These are phyloP conservation scores for Agriopis aurantiaria DNA, from an alignment of 2,888 invertebrate genomes.

Conservation along the genomic window DNA sequence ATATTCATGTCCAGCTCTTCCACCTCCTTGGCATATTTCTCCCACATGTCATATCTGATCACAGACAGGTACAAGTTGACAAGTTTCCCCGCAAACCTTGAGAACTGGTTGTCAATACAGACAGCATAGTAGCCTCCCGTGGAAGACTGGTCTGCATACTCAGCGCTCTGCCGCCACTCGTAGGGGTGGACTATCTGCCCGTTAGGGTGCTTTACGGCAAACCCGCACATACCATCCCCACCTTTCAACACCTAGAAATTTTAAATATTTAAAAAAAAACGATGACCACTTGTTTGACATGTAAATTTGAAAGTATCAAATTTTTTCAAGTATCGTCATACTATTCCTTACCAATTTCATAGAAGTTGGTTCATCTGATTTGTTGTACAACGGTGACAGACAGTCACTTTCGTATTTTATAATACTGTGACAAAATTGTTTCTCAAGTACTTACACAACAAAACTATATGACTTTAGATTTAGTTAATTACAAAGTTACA, in stretches of 20 bases:
- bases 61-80: slow-evolving; percentile 96
- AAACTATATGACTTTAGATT: too few species aligned
- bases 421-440: too few species aligned
- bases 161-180: slow-evolving; percentile 95
- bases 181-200: slow-evolving; percentile 95
- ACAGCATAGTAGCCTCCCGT: slow-evolving; percentile 95
- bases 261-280: not conserved
- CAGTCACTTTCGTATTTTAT: not conserved
- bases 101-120: slow-evolving; percentile 97
- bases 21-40: slow-evolving; percentile 95
- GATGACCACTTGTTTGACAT: not conserved
- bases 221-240: slow-evolving; percentile 97
- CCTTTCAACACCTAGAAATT: slow-evolving; percentile 93
- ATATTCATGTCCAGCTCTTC: slow-evolving; percentile 95
- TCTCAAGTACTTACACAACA: too few species aligned
- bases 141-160: slow-evolving; percentile 94
- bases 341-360: too few species aligned
- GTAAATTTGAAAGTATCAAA: not conserved
- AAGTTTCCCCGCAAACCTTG: slow-evolving; percentile 95
- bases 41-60: slow-evolving; percentile 97
- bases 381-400: too few species aligned
- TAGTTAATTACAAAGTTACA: too few species aligned
- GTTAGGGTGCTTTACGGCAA: slow-evolving; percentile 94
- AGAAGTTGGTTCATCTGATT: too few species aligned
- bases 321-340: not conserved